These are phyloP conservation scores for Eurytemora carolleeae DNA, from an alignment of 1,140 invertebrate species.

Conservation along the genomic window DNA sequence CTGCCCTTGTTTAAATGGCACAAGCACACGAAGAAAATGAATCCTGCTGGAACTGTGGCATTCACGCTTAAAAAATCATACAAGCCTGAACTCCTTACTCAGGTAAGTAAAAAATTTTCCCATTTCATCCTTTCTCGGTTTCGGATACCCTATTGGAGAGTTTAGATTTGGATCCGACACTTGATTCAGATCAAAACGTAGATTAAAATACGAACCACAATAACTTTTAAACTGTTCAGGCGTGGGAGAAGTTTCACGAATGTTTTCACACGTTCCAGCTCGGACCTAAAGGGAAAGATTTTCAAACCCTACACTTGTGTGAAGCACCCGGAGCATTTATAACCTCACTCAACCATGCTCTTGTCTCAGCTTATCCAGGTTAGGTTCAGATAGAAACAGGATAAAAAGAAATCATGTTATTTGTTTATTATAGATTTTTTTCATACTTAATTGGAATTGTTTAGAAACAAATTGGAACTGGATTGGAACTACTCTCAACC, in stretches of 20 bases:
- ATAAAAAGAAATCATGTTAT: too few species aligned
- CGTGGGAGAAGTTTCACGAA: not conserved
- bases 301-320: constrained; percentile 52
- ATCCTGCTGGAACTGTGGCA: not conserved
- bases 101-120: not conserved
- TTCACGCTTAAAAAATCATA: not conserved
- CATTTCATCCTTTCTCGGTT: too few species aligned
- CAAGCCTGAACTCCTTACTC: not conserved
- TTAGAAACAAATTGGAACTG: constrained; percentile 44
- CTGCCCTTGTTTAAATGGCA: not conserved
- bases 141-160: too few species aligned
- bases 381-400: too few species aligned
- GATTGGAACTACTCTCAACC: constrained; percentile 67
- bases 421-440: too few species aligned
- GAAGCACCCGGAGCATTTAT: constrained; percentile 89
- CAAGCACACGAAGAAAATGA: not conserved
- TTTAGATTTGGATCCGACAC: too few species aligned
- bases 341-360: constrained; percentile 63
- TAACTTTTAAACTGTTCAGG: not conserved
- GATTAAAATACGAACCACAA: too few species aligned
- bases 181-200: too few species aligned
- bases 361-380: constrained; percentile 28
- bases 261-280: not conserved
- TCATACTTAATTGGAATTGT: too few species aligned
- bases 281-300: constrained; percentile 11